Conservation (phyloP, 2,113 vertebrate genomes). For the Macquaria ambigua region DNA sequence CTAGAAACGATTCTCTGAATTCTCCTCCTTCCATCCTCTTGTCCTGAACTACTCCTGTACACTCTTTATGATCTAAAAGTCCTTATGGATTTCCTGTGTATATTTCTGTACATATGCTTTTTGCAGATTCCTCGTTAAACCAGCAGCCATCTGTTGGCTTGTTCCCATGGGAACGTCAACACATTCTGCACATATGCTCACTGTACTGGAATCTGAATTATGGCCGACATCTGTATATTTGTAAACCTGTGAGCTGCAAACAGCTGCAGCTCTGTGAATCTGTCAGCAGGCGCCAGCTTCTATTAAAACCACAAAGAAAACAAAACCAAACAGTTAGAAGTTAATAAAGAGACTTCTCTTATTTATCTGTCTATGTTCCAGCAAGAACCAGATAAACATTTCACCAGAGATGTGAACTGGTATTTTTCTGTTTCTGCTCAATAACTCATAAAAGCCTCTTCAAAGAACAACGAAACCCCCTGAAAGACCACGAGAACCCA, state of each 20-base stretch:
- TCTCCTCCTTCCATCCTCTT: neutral
- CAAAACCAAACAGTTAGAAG: neutral
- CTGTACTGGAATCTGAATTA: conserved; percentile 6
- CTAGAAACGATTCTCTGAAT: neutral
- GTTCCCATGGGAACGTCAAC: conserved; percentile 23
- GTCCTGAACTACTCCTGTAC: neutral
- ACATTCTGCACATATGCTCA: conserved; percentile 11
- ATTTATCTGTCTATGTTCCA: too few relatives aligned
- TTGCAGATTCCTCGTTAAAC: neutral
- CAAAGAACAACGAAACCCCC: too few relatives aligned
- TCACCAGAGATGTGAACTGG: neutral
- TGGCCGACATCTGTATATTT: conserved; percentile 15
- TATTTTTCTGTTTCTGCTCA: neutral
- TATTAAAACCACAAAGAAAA: neutral
- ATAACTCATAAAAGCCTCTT: neutral
- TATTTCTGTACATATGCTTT: neutral
- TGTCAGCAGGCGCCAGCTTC: neutral
- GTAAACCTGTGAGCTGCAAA: conserved; percentile 21
- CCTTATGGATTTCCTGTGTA: neutral
- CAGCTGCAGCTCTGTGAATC: neutral
- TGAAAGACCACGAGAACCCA: neutral
- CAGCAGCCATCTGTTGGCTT: conserved; percentile 13
- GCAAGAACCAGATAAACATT: neutral
- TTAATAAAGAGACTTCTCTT: neutral
- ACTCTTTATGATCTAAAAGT: neutral